Conservation (phyloP, 2,797 vertebrate species). For the Lates japonicus region DNA sequence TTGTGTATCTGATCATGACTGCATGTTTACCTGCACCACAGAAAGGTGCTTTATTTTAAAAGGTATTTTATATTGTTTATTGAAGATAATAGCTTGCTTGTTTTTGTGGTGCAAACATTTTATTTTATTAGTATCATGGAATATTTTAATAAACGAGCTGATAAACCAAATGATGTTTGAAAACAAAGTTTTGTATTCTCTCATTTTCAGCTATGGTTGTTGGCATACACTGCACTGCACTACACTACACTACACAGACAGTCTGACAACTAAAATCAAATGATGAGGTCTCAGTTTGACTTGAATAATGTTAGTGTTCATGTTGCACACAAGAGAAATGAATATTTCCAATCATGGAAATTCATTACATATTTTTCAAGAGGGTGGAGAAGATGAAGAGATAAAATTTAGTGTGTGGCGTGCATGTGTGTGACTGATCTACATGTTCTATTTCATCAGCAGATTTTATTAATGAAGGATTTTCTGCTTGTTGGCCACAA, state of each 20-base stretch:
- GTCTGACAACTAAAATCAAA: constrained; percentile 6
- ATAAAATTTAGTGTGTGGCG: constrained; percentile 12
- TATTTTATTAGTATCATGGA: constrained; percentile 17
- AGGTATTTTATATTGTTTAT: constrained; percentile 80
- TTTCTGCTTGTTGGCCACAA: constrained; percentile 73
- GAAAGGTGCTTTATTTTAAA: constrained; percentile 85
- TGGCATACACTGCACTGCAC: not conserved
- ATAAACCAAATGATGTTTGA: constrained; percentile 70
- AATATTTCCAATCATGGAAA: constrained; percentile 16
- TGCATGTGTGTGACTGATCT: constrained; percentile 42
- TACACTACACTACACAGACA: no score
- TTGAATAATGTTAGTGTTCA: not conserved
- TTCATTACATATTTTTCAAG: not conserved
- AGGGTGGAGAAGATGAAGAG: constrained; percentile 4
- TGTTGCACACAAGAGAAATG: not conserved
- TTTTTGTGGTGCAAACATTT: constrained; percentile 39
- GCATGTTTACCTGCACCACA: constrained; percentile 82
- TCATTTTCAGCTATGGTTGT: not conserved
- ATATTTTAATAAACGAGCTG: constrained; percentile 57
- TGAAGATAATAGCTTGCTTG: constrained; percentile 56
- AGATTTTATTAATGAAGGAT: constrained; percentile 79
- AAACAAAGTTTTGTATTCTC: not conserved
- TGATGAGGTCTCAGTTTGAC: not conserved
- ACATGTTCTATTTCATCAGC: constrained; percentile 74
- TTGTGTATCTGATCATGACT: constrained; percentile 65